A percentile compares a stretch with the other conserved stretches of the same genome.
phyloP scores from a whole-genome alignment of 2,888 invertebrate species.

The Pimpla rufipes region DNA sequence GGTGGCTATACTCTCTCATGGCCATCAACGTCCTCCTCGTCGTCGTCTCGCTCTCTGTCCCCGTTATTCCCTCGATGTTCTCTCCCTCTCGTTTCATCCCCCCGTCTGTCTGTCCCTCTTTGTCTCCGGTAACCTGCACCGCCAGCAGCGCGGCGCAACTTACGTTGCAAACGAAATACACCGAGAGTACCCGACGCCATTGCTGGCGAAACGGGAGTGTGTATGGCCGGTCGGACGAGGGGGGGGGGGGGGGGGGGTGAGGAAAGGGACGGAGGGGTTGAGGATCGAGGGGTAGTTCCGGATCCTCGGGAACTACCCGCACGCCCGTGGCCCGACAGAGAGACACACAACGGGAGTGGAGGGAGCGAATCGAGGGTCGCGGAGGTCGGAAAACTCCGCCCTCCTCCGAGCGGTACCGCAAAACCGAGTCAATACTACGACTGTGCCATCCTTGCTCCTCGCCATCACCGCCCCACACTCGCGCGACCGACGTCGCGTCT shows the following conservation, averaged over 20 bases:
- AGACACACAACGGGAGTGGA: not conserved
- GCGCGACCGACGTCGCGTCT: slow-evolving; percentile 17
- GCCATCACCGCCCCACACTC: slow-evolving; percentile 30
- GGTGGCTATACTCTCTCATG: slow-evolving; percentile 59
- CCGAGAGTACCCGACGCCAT: slow-evolving; percentile 84
- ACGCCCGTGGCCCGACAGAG: not conserved
- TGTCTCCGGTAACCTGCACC: slow-evolving; percentile 1
- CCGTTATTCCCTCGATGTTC: slow-evolving; percentile 56
- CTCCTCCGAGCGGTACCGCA: slow-evolving; percentile 80
- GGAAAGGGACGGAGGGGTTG: slow-evolving; percentile 61
- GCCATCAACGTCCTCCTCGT: slow-evolving; percentile 57
- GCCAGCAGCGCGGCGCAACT: slow-evolving; percentile 75
- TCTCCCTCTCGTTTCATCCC: slow-evolving; percentile 12
- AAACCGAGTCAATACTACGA: slow-evolving; percentile 84
- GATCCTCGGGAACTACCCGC: slow-evolving; percentile 25
- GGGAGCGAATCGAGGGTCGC: slow-evolving; percentile 59
- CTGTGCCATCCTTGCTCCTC: slow-evolving; percentile 62
- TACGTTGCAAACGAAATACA: slow-evolving; percentile 84
- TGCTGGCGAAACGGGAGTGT: slow-evolving; percentile 77
- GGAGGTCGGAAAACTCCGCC: slow-evolving; percentile 84
- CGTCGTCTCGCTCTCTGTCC: slow-evolving; percentile 45
- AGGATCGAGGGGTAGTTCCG: slow-evolving; percentile 70
- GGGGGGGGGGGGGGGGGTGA: slow-evolving; percentile 47
- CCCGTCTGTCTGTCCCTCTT: not conserved
- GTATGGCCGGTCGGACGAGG: too few species aligned